Percentiles rank a stretch among this genome's conserved stretches.
Conservation (phyloP, 2,113 vertebrate species). For the Nyctibius bracteatus region DNA sequence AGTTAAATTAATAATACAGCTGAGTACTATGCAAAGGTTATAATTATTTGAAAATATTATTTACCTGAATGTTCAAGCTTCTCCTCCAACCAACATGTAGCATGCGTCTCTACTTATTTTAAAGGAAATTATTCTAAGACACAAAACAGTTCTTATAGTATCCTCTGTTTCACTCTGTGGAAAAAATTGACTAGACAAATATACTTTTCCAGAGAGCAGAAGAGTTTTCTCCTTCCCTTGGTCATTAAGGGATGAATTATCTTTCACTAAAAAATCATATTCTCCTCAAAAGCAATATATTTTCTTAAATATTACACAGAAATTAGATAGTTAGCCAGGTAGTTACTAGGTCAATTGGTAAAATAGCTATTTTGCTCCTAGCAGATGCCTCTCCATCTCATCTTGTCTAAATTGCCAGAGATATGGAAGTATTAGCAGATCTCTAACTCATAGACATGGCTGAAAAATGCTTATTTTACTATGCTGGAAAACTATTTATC, state of each 20-base stretch:
- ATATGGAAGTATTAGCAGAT: neutral
- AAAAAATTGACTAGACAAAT: neutral
- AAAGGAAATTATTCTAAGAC: neutral
- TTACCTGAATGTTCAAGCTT: neutral
- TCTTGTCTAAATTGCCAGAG: neutral
- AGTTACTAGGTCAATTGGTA: neutral
- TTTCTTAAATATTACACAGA: neutral
- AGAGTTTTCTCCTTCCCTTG: neutral
- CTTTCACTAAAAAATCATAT: neutral
- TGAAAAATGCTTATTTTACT: slow-evolving; percentile 48
- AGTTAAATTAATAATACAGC: neutral
- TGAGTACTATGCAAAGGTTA: neutral
- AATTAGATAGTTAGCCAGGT: neutral
- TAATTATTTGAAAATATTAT: neutral
- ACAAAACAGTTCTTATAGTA: neutral
- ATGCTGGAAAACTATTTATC: slow-evolving; percentile 36
- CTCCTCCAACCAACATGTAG: neutral
- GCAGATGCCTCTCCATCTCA: neutral
- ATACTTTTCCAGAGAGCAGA: neutral
- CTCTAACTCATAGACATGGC: neutral
- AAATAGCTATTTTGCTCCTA: neutral
- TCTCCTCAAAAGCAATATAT: neutral
- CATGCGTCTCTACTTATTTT: neutral
- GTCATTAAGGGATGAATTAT: neutral
- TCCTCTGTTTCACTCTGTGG: neutral